These are phyloP conservation scores for Microtus montanus DNA, from an alignment of 2,113 vertebrate species.

Conservation along the genomic window DNA sequence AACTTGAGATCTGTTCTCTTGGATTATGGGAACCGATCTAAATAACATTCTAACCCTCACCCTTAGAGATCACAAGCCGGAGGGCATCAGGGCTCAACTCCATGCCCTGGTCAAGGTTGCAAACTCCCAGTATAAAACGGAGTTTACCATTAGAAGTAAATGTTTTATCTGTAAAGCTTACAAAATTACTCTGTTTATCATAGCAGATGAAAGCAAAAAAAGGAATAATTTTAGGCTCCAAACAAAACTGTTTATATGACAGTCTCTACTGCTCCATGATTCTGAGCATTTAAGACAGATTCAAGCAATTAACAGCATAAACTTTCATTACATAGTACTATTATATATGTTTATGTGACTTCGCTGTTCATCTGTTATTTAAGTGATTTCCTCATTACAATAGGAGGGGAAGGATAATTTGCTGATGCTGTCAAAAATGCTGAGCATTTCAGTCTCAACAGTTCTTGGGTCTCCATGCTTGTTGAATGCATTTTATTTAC, in stretches of 20 bases:
- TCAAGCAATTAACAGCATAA: constrained; percentile 81
- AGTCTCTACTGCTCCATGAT: constrained; percentile 83
- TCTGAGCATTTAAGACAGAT: constrained; percentile 83
- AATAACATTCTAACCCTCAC: constrained; percentile 75
- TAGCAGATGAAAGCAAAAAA: constrained; percentile 78
- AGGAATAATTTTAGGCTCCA: constrained; percentile 82
- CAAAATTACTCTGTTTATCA: constrained; percentile 85
- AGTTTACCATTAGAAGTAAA: constrained; percentile 85
- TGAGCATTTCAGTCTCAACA: constrained; percentile 63
- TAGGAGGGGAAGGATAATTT: constrained; percentile 76
- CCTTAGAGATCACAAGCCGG: constrained; percentile 75
- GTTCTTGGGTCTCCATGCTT: constrained; percentile 57
- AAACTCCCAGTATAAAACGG: constrained; percentile 73
- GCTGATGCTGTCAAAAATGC: constrained; percentile 78
- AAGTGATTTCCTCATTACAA: constrained; percentile 79
- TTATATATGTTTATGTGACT: constrained; percentile 78
- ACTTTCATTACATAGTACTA: constrained; percentile 82
- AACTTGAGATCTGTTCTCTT: constrained; percentile 78
- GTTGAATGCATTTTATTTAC: constrained; percentile 69
- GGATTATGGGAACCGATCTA: constrained; percentile 72
- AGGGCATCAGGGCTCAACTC: constrained; percentile 70
- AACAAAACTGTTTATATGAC: constrained; percentile 85
- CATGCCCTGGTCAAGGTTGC: constrained; percentile 67
- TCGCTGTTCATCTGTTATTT: constrained; percentile 82
- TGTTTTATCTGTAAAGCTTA: constrained; percentile 85